These are phyloP conservation scores for Pseudomyrmex gracilis DNA, from an alignment of 1,140 invertebrate species.

Conservation along the genomic window DNA sequence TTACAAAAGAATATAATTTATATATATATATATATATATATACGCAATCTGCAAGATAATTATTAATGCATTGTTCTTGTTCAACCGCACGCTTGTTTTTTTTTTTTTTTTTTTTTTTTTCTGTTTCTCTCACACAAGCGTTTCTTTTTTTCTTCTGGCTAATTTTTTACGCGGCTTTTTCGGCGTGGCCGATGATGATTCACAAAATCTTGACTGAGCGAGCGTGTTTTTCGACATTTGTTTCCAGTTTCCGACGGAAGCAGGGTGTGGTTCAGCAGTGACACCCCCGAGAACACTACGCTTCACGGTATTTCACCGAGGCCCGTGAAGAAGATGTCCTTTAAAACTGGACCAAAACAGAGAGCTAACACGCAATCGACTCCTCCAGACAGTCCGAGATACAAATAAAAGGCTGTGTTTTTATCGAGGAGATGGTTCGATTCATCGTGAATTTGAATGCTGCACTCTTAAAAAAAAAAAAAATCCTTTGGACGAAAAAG, in stretches of 20 bases:
- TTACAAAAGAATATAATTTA: not conserved
- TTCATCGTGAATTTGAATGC: slow-evolving; percentile 37
- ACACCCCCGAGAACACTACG: slow-evolving; percentile 80
- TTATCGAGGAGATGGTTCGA: slow-evolving; percentile 42
- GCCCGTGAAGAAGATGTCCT: slow-evolving; percentile 86
- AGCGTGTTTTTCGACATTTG: not conserved
- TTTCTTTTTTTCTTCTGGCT: slow-evolving; percentile 3
- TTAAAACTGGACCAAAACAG: slow-evolving; percentile 83
- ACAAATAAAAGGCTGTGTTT: slow-evolving; percentile 78
- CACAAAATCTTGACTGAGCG: not conserved
- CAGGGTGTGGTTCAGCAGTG: slow-evolving; percentile 84
- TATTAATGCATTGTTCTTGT: not conserved
- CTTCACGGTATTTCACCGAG: slow-evolving; percentile 86
- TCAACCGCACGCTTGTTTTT: slow-evolving; percentile 48
- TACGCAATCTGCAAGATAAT: not conserved
- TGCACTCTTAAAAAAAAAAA: slow-evolving; percentile 61
- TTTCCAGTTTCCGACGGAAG: slow-evolving; percentile 83
- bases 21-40: too few species aligned
- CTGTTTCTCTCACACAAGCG: slow-evolving; percentile 27
- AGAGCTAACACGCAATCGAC: slow-evolving; percentile 80
- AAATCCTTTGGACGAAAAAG: slow-evolving; percentile 47
- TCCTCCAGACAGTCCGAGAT: slow-evolving; percentile 84
- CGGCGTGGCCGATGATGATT: not conserved
- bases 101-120: slow-evolving; percentile 32
- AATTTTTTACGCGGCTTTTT: slow-evolving; percentile 23